phyloP scores from a whole-genome alignment of 2,797 vertebrate species.

The Sitta carolinensis region DNA sequence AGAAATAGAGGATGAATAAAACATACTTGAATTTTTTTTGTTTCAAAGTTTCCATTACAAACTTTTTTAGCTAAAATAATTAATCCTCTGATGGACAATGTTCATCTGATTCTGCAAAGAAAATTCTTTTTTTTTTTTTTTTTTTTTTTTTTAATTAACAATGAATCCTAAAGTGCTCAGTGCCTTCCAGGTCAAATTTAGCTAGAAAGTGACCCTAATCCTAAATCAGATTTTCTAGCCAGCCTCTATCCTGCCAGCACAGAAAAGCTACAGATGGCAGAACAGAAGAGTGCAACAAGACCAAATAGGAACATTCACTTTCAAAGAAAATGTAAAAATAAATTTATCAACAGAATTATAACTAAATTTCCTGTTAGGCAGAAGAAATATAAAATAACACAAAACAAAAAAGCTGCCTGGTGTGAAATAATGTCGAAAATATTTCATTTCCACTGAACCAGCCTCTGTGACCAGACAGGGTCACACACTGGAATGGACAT shows the following conservation, averaged over 20 bases:
- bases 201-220: slow-evolving; percentile 9
- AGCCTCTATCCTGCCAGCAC: neutral
- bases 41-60: neutral
- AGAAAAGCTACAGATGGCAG: neutral
- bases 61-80: neutral
- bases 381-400: neutral
- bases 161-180: neutral
- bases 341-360: neutral
- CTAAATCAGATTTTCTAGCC: slow-evolving; percentile 8
- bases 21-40: neutral
- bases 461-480: neutral
- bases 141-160: neutral
- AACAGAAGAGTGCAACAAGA: neutral
- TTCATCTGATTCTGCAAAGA: neutral
- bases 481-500: neutral
- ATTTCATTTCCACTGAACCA: neutral
- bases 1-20: neutral
- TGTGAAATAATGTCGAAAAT: neutral
- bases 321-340: neutral
- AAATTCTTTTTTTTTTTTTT: neutral
- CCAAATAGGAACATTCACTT: neutral
- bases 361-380: neutral
- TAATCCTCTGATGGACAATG: neutral
- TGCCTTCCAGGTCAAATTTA: neutral
- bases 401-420: neutral